These are phyloP conservation scores for Micrasema minimum DNA, from an alignment of 1,140 invertebrate genomes.

Conservation along the genomic window DNA sequence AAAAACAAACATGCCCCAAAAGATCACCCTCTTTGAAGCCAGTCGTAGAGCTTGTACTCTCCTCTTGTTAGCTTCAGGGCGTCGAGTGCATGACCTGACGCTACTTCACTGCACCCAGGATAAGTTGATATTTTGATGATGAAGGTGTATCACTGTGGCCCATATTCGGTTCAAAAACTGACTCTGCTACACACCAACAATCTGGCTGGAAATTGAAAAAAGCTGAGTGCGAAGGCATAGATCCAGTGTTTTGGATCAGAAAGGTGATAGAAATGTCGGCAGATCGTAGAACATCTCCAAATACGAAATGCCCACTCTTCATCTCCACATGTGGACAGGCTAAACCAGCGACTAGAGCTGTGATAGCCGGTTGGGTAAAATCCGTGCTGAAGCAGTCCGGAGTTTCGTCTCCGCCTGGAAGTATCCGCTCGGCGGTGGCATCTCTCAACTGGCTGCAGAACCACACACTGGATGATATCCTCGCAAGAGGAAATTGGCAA, in stretches of 20 bases:
- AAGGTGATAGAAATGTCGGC: not conserved
- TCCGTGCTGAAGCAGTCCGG: conserved; percentile 28
- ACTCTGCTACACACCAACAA: conserved; percentile 45
- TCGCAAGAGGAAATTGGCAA: conserved; percentile 37
- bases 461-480: conserved; percentile 34
- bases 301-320: not conserved
- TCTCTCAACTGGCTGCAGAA: conserved; percentile 40
- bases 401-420: conserved; percentile 49
- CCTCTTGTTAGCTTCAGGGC: not conserved
- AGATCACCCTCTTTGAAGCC: too few relatives aligned
- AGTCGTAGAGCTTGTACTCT: too few relatives aligned
- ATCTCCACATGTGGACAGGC: not conserved
- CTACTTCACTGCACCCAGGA: not conserved
- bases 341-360: not conserved
- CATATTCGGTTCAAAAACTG: conserved; percentile 55
- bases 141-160: conserved; percentile 51
- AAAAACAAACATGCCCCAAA: not conserved
- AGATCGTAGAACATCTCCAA: not conserved
- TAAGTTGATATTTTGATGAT: too few relatives aligned
- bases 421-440: conserved; percentile 48
- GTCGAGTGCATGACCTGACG: not conserved
- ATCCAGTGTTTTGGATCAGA: not conserved
- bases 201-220: conserved; percentile 53
- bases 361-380: not conserved
- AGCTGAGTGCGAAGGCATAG: conserved; percentile 1